phyloP scores from a whole-genome alignment of 2,797 vertebrate species.

The Steatocranus sp. region DNA sequence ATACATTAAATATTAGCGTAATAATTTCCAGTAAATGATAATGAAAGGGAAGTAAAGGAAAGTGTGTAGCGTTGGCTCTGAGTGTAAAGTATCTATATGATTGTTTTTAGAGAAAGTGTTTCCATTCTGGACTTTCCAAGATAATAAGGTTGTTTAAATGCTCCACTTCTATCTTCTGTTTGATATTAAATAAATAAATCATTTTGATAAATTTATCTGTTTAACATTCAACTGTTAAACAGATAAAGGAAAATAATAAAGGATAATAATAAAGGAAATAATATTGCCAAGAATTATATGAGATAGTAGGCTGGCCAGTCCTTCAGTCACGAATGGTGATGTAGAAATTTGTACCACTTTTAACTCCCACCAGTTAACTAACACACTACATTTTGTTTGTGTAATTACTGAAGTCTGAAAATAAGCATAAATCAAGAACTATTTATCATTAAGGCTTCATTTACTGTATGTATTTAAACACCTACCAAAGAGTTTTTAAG shows the following conservation, averaged over 20 bases:
- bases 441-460: not conserved
- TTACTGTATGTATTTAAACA: not conserved
- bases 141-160: not conserved
- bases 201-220: not conserved
- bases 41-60: constrained; percentile 17
- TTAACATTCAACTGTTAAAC: not conserved
- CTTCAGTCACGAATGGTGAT: not conserved
- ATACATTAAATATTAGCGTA: constrained; percentile 26
- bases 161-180: not conserved
- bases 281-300: not conserved
- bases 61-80: not conserved
- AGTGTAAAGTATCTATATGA: not conserved
- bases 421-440: not conserved
- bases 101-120: not conserved
- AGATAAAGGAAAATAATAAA: too few relatives aligned
- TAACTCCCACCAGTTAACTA: not conserved
- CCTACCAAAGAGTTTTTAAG: not conserved
- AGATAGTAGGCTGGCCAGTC: not conserved
- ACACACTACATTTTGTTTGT: not conserved
- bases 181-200: not conserved
- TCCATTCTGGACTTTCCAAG: not conserved
- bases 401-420: not conserved
- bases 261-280: too few relatives aligned
- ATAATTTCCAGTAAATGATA: constrained; percentile 14
- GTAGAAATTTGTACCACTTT: not conserved